Evolutionary conservation across 2,888 invertebrate genomes (phyloP).

Genomic region (Dasysyrphus albostriatus): DNA sequence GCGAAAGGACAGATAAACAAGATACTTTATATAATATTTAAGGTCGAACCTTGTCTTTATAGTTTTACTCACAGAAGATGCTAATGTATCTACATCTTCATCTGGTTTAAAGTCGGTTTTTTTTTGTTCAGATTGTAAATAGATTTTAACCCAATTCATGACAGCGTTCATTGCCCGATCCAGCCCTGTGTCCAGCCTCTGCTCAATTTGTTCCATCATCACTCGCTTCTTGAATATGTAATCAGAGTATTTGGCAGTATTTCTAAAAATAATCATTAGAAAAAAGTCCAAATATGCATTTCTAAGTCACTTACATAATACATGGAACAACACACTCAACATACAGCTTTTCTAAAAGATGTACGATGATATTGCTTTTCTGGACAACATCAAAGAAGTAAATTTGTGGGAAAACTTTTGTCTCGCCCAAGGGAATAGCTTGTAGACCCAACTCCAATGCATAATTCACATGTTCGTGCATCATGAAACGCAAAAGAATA

Average conservation of each 20-base stretch:
- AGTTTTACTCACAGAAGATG: slow-evolving; percentile 88
- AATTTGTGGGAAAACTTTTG: slow-evolving; percentile 93
- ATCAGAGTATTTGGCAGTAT: slow-evolving; percentile 94
- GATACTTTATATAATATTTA: background rate
- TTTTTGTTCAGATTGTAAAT: slow-evolving; percentile 96
- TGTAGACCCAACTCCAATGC: slow-evolving; percentile 97
- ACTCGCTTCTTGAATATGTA: slow-evolving; percentile 94
- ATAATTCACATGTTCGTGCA: slow-evolving; percentile 97
- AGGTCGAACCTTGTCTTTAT: background rate
- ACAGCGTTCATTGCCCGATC: slow-evolving; percentile 94
- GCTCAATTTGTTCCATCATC: slow-evolving; percentile 94
- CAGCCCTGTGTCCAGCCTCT: slow-evolving; percentile 94
- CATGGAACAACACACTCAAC: slow-evolving; percentile 94
- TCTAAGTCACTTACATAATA: slow-evolving; percentile 88
- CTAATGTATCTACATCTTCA: slow-evolving; percentile 92
- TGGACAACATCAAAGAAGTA: slow-evolving; percentile 97
- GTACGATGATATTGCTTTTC: slow-evolving; percentile 96
- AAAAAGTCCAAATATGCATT: background rate
- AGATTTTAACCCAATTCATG: slow-evolving; percentile 95
- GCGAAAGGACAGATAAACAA: slow-evolving; percentile 69
- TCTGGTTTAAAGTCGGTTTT: slow-evolving; percentile 97
- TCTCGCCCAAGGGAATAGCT: slow-evolving; percentile 94
- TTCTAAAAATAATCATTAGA: slow-evolving; percentile 85
- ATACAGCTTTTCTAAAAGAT: slow-evolving; percentile 96
- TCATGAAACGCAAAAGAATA: slow-evolving; percentile 91